Conservation (phyloP, 2,797 vertebrate species). For the Pangasius sanitwongsei region DNA sequence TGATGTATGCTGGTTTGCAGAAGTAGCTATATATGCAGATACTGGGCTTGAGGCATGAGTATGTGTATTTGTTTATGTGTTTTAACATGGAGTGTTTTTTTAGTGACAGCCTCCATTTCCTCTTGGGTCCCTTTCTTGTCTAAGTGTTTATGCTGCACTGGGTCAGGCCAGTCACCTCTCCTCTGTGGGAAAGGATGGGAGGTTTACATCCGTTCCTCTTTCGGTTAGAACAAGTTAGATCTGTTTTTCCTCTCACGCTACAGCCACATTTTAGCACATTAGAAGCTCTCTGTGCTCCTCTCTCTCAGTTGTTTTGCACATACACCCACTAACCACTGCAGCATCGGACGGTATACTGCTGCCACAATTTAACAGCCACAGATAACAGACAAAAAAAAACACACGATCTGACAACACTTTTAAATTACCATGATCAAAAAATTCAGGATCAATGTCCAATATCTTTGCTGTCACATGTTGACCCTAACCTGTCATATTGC, state of each 20-base stretch:
- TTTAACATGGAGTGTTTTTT: background rate
- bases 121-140: slow-evolving; percentile 1
- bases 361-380: background rate
- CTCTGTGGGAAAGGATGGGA: slow-evolving; percentile 52
- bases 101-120: slow-evolving; percentile 14
- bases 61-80: background rate
- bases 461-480: background rate
- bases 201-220: slow-evolving; percentile 39
- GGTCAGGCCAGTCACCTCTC: slow-evolving; percentile 39
- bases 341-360: slow-evolving; percentile 1
- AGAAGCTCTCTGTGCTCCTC: background rate
- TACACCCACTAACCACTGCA: slow-evolving; percentile 1
- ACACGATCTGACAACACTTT: no score
- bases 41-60: no score
- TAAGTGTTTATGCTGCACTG: background rate
- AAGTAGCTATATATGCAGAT: no score
- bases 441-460: background rate
- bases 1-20: background rate
- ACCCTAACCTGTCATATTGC: no score
- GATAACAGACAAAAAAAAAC: background rate
- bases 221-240: slow-evolving; percentile 39
- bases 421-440: background rate
- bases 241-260: slow-evolving; percentile 14
- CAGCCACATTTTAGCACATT: background rate
- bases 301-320: slow-evolving; percentile 5